Conservation (phyloP, 2,888 invertebrate species). For the Digitonthophagus gazella region DNA sequence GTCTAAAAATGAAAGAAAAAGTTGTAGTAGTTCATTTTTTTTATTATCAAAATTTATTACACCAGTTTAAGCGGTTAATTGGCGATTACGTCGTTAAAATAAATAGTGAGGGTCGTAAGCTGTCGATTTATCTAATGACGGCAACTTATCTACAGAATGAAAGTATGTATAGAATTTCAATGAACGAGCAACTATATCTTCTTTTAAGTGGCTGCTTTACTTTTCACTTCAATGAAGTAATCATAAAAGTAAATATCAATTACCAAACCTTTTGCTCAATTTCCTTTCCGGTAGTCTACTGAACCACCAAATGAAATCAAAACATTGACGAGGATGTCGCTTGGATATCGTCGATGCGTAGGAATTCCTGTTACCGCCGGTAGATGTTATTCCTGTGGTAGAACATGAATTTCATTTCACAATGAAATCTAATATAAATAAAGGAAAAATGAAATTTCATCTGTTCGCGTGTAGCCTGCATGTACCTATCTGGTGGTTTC, state of each 20-base stretch:
- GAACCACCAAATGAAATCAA: background rate
- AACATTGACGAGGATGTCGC: background rate
- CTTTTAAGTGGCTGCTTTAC: background rate
- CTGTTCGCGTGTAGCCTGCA: background rate
- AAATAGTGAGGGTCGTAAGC: background rate
- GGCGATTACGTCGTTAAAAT: background rate
- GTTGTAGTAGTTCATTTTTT: too few relatives aligned
- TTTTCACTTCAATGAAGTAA: background rate
- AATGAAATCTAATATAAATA: conserved; percentile 16
- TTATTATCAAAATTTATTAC: background rate
- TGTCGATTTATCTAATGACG: background rate
- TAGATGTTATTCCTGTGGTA: conserved; percentile 7
- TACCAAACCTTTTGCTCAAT: background rate
- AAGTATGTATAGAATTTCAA: background rate
- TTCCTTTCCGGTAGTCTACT: background rate
- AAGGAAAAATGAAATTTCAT: conserved; percentile 14
- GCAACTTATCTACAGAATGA: background rate
- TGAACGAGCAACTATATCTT: background rate
- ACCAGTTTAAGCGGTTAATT: background rate
- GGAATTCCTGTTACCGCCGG: background rate
- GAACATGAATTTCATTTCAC: conserved; percentile 16
- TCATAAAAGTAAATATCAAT: background rate
- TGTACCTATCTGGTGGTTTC: background rate
- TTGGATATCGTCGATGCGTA: background rate
- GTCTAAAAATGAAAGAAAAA: too few relatives aligned